Evolutionary conservation across 2,797 vertebrate species (phyloP).

Genomic region (Pogoniulus pusillus): DNA sequence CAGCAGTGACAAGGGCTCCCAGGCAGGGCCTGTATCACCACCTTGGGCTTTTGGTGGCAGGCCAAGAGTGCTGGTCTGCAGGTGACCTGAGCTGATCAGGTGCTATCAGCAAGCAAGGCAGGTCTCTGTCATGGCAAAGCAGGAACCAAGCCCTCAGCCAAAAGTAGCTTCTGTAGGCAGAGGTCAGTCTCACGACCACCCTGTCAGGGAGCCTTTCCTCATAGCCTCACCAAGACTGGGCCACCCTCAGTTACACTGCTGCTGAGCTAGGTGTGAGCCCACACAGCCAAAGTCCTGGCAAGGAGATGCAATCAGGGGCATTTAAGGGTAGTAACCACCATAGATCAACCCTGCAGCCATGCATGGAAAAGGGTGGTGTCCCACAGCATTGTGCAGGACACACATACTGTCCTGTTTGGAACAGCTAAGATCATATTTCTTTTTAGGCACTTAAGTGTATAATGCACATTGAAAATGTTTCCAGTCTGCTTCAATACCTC

Average conservation of each 20-base stretch:
- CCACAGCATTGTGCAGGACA: not conserved
- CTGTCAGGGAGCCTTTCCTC: not conserved
- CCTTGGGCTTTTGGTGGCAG: too few species aligned
- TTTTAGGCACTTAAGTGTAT: not conserved
- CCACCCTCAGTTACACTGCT: fast-evolving
- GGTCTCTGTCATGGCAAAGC: not conserved
- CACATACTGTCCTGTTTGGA: fast-evolving
- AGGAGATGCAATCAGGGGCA: fast-evolving
- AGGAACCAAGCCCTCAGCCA: not conserved
- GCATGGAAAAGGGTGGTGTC: not conserved
- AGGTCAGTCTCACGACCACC: fast-evolving
- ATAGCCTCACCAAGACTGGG: not conserved
- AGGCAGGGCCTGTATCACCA: not conserved
- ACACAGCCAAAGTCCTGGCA: not conserved
- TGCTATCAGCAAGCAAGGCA: not conserved
- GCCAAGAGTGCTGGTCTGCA: fast-evolving
- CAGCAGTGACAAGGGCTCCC: fast-evolving
- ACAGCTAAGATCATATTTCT: not conserved
- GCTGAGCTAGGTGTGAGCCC: not conserved
- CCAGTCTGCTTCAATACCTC: not conserved
- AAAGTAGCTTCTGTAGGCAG: not conserved
- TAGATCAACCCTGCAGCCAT: fast-evolving
- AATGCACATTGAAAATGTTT: not conserved
- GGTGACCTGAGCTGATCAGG: fast-evolving
- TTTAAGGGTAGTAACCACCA: not conserved